Evolutionary conservation across 2,113 vertebrate species (phyloP), one percentile per base, ranked within the genome.

Genomic region (Vimba vimba): DNA sequence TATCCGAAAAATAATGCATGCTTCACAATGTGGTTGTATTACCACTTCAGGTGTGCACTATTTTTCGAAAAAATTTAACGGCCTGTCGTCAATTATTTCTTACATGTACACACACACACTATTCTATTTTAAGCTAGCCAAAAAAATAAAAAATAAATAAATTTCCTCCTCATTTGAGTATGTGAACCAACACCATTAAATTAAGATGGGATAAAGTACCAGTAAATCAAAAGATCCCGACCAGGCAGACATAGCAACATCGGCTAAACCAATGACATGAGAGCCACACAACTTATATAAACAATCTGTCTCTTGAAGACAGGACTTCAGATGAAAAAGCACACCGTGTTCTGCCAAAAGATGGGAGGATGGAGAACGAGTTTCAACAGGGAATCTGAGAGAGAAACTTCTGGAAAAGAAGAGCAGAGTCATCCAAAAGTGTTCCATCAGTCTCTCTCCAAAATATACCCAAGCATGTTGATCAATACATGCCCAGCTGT

Each of bases 401-500:
- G 13, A 21, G 17, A 62, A 45, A 45, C 36, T 7, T 64, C 57
- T 80, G 36, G 6, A 27, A 64, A 64, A 64, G 57, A 64, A 43
- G 10, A 43, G 36, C 36, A 79, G 19, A 66, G 36, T 64, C 36
- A 80, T 80, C 23, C 57, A 64, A n/a, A 15, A 64, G 23, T 2
- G 8, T 45, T 45, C 1, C 79, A 21, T 3, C 57, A 17, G 57
- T 59, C 3, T 33, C 17, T 25, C 73, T 30, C 55, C 23, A 12
- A 68, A 27, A 55, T 45, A 81, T 23, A 43, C 30, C 10, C 0
- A 25, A 23, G 80, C n/a, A 25, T 30, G 47, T 43, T 4, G 75
- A 89, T 88, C 87, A 86, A 91, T 90, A 79, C 13, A 17, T 47
- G 50, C 30, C 45, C 23, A 73, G 73, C 79, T 66, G 47, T 23